These are phyloP conservation scores for Lytechinus pictus DNA, from an alignment of 35 echinoderm and acorn worm genomes.

Conservation along the genomic window DNA sequence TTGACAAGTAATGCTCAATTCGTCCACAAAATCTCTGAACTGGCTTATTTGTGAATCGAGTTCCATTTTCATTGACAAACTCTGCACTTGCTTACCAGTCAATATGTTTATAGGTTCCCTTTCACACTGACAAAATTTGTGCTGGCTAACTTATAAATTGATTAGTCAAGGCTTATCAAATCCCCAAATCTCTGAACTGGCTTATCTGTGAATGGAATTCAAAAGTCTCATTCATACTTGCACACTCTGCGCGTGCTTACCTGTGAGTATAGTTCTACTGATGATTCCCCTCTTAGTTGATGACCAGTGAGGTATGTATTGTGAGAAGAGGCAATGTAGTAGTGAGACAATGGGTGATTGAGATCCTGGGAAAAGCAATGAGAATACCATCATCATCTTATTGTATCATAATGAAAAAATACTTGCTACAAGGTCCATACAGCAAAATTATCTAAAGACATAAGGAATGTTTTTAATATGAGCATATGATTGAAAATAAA, in stretches of 20 bases:
- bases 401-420: neutral
- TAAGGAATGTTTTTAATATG: no score
- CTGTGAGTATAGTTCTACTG: constrained; percentile 96
- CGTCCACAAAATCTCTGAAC: neutral
- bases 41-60: neutral
- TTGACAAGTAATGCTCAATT: neutral
- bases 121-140: neutral
- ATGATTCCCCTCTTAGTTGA: constrained; percentile 92
- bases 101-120: neutral
- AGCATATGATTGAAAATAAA: no score
- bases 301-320: constrained; percentile 98
- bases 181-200: neutral
- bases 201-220: neutral
- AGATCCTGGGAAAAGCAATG: constrained; percentile 60
- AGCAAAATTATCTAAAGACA: no score
- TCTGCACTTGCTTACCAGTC: neutral
- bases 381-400: neutral
- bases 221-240: neutral
- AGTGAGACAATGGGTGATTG: constrained; percentile 88
- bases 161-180: neutral
- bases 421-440: no score
- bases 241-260: constrained; percentile 33
- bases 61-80: neutral
- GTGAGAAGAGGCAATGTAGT: constrained; percentile 88
- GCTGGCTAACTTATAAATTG: neutral